These are phyloP conservation scores for Orthochromis indermauri DNA, from an alignment of 2,113 vertebrate species.

Conservation along the genomic window DNA sequence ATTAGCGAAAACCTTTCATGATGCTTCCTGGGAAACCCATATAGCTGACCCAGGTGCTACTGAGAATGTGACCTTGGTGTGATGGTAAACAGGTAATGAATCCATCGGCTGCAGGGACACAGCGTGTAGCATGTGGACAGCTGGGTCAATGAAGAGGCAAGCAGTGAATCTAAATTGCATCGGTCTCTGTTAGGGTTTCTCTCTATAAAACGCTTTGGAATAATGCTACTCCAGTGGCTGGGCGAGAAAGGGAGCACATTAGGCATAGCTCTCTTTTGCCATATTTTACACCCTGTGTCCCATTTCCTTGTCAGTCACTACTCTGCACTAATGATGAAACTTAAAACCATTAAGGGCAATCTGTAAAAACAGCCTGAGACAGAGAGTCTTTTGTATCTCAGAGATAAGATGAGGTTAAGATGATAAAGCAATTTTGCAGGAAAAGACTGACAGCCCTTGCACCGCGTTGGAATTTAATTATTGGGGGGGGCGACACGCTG, in stretches of 20 bases:
- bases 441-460: neutral
- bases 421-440: neutral
- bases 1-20: constrained; percentile 49
- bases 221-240: neutral
- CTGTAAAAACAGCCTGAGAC: neutral
- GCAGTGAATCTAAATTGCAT: constrained; percentile 49
- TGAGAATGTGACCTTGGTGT: constrained; percentile 52
- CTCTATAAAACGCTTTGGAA: constrained; percentile 7
- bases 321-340: neutral
- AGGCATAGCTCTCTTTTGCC: neutral
- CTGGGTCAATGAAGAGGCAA: constrained; percentile 40
- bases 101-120: constrained; percentile 30
- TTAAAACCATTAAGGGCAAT: neutral
- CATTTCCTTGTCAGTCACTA: neutral
- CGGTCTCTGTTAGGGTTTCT: constrained; percentile 4
- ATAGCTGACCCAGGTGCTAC: constrained; percentile 27
- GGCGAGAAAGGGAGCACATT: neutral
- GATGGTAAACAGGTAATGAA: constrained; percentile 56
- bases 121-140: constrained; percentile 23
- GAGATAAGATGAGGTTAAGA: neutral
- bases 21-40: constrained; percentile 42
- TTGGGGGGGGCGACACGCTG: no score
- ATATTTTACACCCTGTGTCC: neutral
- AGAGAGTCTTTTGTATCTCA: neutral
- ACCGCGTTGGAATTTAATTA: neutral